Evolutionary conservation across 2,888 invertebrate genomes (phyloP).

Genomic region (Hirtodrosophila histrioides): DNA sequence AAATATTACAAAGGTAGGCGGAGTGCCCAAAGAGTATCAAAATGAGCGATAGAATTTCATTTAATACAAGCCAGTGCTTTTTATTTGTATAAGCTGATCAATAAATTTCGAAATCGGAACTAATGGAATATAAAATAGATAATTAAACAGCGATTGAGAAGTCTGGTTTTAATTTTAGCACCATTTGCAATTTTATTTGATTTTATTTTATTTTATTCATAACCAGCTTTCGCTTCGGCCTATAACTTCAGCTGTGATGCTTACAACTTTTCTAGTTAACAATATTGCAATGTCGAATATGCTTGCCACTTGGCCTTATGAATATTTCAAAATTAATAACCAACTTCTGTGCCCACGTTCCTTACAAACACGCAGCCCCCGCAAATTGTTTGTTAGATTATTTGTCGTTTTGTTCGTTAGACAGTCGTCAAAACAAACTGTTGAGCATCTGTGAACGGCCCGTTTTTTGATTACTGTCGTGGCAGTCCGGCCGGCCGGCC

Average conservation of each 20-base stretch:
- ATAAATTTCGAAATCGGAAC: neutral
- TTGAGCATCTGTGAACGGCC: conserved; percentile 14
- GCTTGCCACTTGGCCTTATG: conserved; percentile 21
- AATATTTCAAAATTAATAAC: conserved; percentile 38
- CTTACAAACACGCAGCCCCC: conserved; percentile 21
- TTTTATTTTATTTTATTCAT: neutral
- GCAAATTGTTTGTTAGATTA: conserved; percentile 19
- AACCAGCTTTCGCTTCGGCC: neutral
- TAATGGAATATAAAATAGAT: conserved; percentile 21
- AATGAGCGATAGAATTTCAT: neutral
- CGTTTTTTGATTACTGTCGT: neutral
- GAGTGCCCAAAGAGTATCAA: neutral
- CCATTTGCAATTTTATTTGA: conserved; percentile 20
- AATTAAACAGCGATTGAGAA: neutral
- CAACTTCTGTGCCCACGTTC: conserved; percentile 24
- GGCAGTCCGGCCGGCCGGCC: neutral
- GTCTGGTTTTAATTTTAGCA: conserved; percentile 20
- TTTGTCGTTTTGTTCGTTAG: neutral
- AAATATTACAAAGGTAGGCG: conserved; percentile 70
- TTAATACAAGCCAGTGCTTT: too few relatives aligned
- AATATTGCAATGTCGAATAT: neutral
- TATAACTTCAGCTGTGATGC: neutral
- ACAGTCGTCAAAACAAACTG: conserved; percentile 14
- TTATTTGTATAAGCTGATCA: neutral
- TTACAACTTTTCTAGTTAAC: neutral